Evolutionary conservation across 2,797 vertebrate species (phyloP).

Genomic region (Mionectes olivaceus): DNA sequence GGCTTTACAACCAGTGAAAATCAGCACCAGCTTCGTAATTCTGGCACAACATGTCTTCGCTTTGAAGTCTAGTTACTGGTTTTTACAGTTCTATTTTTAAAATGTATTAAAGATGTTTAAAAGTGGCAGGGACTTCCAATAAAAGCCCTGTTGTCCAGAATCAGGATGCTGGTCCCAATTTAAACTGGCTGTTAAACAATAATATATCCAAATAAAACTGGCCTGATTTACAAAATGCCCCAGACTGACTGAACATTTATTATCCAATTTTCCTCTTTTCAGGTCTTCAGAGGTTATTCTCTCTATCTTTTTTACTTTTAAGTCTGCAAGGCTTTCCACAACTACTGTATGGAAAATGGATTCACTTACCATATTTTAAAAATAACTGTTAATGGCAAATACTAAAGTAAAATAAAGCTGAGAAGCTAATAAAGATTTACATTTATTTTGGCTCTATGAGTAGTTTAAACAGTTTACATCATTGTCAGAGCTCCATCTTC

Average conservation of each 20-base stretch:
- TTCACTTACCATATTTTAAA: conserved; percentile 28
- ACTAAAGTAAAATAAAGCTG: conserved; percentile 48
- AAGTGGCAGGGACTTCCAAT: conserved; percentile 84
- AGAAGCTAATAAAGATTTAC: conserved; percentile 29
- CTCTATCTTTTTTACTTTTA: neutral
- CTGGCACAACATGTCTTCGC: conserved; percentile 77
- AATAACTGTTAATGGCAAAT: conserved; percentile 58
- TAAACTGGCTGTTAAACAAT: conserved; percentile 83
- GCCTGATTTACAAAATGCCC: conserved; percentile 70
- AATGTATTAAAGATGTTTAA: conserved; percentile 87
- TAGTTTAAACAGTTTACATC: conserved; percentile 17
- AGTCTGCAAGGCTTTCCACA: conserved; percentile 9
- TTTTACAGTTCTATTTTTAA: conserved; percentile 87
- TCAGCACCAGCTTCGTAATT: conserved; percentile 78
- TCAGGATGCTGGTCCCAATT: conserved; percentile 86
- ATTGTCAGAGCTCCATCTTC: neutral
- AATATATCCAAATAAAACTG: conserved; percentile 80
- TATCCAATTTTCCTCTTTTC: conserved; percentile 54
- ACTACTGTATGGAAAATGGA: conserved; percentile 45
- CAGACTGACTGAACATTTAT: conserved; percentile 59
- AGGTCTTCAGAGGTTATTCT: conserved; percentile 50
- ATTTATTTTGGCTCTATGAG: conserved; percentile 13
- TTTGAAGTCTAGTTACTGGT: conserved; percentile 83
- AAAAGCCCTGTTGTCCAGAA: conserved; percentile 81
- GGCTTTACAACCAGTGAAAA: conserved; percentile 83